A percentile compares a stretch with the other conserved stretches of the same genome.
phyloP scores from a whole-genome alignment of 2,113 vertebrate genomes.

The Laticauda colubrina region DNA sequence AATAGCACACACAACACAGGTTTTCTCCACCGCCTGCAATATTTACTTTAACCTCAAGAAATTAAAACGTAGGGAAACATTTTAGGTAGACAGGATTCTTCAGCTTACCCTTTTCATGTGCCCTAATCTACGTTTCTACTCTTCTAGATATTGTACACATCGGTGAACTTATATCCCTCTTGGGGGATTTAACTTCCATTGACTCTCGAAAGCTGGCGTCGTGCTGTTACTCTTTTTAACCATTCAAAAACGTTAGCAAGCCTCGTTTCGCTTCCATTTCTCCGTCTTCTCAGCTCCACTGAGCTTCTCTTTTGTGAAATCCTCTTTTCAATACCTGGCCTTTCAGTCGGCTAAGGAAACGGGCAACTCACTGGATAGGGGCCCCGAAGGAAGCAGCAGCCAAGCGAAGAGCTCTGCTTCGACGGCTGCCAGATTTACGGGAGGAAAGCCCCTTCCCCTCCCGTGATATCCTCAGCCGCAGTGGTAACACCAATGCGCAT shows the following conservation, averaged over 20 bases:
- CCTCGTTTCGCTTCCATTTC: background rate
- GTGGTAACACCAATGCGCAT: constrained; percentile 35
- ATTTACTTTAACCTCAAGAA: background rate
- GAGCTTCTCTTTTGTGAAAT: background rate
- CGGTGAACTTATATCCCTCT: background rate
- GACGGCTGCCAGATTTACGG: no score
- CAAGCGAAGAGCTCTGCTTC: background rate
- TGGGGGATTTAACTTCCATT: background rate
- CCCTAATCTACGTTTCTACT: background rate
- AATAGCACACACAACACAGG: background rate
- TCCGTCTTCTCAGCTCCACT: background rate
- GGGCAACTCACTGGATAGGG: background rate
- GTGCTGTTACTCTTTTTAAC: background rate
- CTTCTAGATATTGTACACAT: background rate
- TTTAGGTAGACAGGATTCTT: background rate
- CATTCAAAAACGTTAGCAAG: background rate
- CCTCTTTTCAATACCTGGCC: background rate
- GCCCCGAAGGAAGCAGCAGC: background rate
- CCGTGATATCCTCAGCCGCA: constrained; percentile 28
- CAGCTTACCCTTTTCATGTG: background rate
- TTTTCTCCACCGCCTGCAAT: background rate
- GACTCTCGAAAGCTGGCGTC: background rate
- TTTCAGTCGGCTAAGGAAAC: background rate
- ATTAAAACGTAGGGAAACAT: background rate
- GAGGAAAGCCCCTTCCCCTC: background rate